A percentile compares a stretch with the other conserved stretches of the same genome.
Evolutionary conservation across 2,888 invertebrate genomes (phyloP).

Genomic region (Erynnis tages): DNA sequence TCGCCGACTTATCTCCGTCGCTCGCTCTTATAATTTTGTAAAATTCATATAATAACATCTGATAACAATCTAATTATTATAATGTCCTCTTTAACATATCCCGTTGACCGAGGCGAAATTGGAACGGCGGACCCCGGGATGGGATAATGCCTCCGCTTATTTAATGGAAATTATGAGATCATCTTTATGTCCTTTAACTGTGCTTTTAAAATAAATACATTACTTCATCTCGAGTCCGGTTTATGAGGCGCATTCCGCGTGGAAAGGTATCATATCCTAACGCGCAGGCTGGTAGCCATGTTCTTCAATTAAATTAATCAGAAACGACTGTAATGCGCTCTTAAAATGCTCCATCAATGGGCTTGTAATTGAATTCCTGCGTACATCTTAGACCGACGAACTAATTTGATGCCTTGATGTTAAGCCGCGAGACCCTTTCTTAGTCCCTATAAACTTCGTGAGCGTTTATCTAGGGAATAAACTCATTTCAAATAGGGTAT

Average conservation of each 20-base stretch:
- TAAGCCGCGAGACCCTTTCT: conserved; percentile 9
- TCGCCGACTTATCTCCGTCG: conserved; percentile 71
- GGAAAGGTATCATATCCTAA: conserved; percentile 39
- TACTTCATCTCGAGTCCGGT: conserved; percentile 47
- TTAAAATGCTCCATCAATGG: conserved; percentile 29
- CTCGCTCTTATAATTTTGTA: conserved; percentile 73
- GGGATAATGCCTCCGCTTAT: conserved; percentile 72
- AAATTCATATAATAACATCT: conserved; percentile 79
- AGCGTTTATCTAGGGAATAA: conserved; percentile 1
- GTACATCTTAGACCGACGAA: conserved; percentile 19
- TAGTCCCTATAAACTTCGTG: conserved; percentile 1
- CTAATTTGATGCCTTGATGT: conserved; percentile 21
- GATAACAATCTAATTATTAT: conserved; percentile 81
- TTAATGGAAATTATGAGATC: conserved; percentile 73
- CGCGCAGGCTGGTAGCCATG: conserved; percentile 41
- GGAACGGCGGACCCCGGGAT: conserved; percentile 54
- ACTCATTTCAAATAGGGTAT: not conserved
- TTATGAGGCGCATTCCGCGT: conserved; percentile 45
- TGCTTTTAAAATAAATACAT: conserved; percentile 76
- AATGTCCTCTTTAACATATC: conserved; percentile 80
- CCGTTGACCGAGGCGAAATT: conserved; percentile 66
- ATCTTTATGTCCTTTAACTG: conserved; percentile 67
- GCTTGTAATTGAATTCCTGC: conserved; percentile 25
- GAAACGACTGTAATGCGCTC: conserved; percentile 36
- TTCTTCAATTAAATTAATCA: conserved; percentile 48